These are phyloP conservation scores for Microtus richardsoni DNA, from an alignment of 2,113 vertebrate species.

Conservation along the genomic window DNA sequence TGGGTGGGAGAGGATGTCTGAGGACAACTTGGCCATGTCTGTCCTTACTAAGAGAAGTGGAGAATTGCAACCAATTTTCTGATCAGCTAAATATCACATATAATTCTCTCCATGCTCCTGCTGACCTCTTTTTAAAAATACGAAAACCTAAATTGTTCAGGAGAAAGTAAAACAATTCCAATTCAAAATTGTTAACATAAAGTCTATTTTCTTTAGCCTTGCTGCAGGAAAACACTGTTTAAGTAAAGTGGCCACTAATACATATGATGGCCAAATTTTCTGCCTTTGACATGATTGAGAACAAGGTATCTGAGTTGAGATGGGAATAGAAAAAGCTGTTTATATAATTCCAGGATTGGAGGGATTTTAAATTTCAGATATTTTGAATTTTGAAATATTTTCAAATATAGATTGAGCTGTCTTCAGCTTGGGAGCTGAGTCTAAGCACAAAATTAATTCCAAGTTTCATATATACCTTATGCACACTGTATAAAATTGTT, in stretches of 20 bases:
- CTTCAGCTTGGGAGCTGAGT: background rate
- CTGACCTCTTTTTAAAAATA: constrained; percentile 53
- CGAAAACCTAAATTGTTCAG: background rate
- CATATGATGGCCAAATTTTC: background rate
- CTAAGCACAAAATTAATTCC: background rate
- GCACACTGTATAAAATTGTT: background rate
- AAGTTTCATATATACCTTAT: background rate
- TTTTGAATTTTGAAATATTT: background rate
- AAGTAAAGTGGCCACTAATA: background rate
- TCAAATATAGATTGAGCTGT: background rate
- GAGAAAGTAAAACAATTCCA: constrained; percentile 39
- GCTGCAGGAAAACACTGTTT: background rate
- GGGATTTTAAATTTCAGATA: background rate
- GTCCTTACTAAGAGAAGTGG: constrained; percentile 67
- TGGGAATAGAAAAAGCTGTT: background rate
- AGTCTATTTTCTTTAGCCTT: background rate
- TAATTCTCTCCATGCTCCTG: background rate
- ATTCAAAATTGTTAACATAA: constrained; percentile 43
- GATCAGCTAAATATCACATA: constrained; percentile 39
- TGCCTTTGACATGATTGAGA: background rate
- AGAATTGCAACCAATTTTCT: constrained; percentile 68
- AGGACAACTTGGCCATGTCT: constrained; percentile 81
- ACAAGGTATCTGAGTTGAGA: background rate
- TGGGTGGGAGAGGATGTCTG: constrained; percentile 73
- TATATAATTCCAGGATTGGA: background rate